These are phyloP conservation scores for Chironomus tepperi DNA, from an alignment of 1,140 invertebrate species.

Conservation along the genomic window DNA sequence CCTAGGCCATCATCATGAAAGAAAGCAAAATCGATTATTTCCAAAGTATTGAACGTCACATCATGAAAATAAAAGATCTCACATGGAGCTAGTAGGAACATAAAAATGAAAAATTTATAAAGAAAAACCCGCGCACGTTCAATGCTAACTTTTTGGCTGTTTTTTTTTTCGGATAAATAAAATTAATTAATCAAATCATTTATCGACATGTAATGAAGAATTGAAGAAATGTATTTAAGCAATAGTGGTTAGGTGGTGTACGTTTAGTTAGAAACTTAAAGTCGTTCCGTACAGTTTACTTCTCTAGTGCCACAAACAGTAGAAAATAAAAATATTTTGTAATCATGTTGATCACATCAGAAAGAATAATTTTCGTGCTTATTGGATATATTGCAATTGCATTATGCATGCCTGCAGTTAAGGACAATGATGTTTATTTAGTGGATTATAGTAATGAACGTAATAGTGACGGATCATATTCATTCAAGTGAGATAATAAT, in stretches of 20 bases:
- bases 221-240: slow-evolving; percentile 14
- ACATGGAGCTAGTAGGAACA: neutral
- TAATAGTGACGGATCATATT: neutral
- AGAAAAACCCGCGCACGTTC: neutral
- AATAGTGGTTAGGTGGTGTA: neutral
- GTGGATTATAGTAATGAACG: neutral
- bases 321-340: neutral
- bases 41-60: neutral
- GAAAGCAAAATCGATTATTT: slow-evolving; percentile 1
- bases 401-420: neutral
- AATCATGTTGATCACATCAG: neutral
- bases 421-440: neutral
- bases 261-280: neutral
- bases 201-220: neutral
- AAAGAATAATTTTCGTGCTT: slow-evolving; percentile 14
- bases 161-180: neutral
- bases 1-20: neutral
- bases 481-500: slow-evolving; percentile 1
- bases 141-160: neutral
- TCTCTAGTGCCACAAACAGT: neutral
- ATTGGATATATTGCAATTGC: neutral
- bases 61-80: neutral
- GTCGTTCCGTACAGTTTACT: neutral
- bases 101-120: neutral
- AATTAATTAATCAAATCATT: slow-evolving; percentile 10